Conservation (phyloP, 2,797 vertebrate genomes). For the Chrosomus eos region DNA sequence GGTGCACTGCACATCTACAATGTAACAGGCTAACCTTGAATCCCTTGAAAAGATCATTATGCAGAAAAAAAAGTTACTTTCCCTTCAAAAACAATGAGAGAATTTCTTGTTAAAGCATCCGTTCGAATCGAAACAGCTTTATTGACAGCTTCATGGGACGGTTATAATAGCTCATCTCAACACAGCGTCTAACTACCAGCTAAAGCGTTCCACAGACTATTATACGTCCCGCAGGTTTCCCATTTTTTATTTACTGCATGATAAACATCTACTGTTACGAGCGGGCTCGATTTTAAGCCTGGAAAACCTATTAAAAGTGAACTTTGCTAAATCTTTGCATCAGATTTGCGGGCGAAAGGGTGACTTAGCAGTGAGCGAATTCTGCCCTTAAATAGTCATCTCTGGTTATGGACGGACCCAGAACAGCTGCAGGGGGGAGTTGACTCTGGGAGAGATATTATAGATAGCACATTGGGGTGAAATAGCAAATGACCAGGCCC, state of each 20-base stretch:
- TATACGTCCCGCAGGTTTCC: slow-evolving; percentile 53
- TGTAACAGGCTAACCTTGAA: slow-evolving; percentile 70
- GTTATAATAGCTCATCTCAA: slow-evolving; percentile 53
- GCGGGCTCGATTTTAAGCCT: slow-evolving; percentile 64
- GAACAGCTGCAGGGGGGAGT: slow-evolving; percentile 70
- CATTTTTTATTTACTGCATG: slow-evolving; percentile 70
- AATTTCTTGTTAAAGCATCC: not conserved
- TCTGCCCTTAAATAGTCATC: slow-evolving; percentile 84
- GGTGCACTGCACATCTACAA: slow-evolving; percentile 74
- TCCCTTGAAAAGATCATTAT: not conserved
- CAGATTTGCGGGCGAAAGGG: slow-evolving; percentile 59
- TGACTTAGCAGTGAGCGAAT: slow-evolving; percentile 76
- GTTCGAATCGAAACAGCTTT: not conserved
- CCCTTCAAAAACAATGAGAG: slow-evolving; percentile 2
- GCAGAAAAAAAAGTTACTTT: not conserved
- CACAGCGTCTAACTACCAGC: slow-evolving; percentile 48
- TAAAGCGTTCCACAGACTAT: slow-evolving; percentile 55
- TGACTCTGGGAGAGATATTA: slow-evolving; percentile 38
- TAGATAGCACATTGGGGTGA: slow-evolving; percentile 58
- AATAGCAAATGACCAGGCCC: slow-evolving; percentile 53
- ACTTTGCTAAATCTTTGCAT: slow-evolving; percentile 74
- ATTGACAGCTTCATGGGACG: slow-evolving; percentile 41
- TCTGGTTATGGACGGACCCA: slow-evolving; percentile 75
- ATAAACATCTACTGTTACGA: slow-evolving; percentile 74
- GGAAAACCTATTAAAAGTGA: slow-evolving; percentile 70